Evolutionary conservation across 2,797 vertebrate genomes (phyloP).

Genomic region (Parauchenoglanis punctatus): DNA sequence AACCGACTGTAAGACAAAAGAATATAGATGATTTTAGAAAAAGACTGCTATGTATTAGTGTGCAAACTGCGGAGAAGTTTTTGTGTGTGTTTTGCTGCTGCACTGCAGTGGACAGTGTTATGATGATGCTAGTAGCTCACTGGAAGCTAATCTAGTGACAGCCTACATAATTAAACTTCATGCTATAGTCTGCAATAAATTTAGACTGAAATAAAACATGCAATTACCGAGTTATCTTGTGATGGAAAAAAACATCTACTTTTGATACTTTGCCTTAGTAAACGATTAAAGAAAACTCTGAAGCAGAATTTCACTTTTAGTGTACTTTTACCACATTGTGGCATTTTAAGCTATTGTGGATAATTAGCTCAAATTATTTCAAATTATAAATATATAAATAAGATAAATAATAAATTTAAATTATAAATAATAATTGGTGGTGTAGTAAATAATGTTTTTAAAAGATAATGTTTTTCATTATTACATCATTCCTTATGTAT

Average conservation of each 20-base stretch:
- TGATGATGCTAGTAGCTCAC: not conserved
- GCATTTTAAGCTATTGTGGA: not conserved
- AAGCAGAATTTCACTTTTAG: not conserved
- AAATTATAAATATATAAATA: not conserved
- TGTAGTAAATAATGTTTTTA: not conserved
- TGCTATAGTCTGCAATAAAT: not conserved
- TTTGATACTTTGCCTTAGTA: not conserved
- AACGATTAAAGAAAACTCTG: not conserved
- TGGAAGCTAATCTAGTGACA: not conserved
- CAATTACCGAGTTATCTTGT: not conserved
- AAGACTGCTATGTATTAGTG: not conserved
- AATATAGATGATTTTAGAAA: not conserved
- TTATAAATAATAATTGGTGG: too few species aligned
- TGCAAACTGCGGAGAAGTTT: constrained; percentile 22
- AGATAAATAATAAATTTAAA: too few species aligned
- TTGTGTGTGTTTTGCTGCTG: constrained; percentile 25
- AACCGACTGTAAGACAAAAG: not conserved
- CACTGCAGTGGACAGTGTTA: constrained; percentile 34
- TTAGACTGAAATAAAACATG: not conserved
- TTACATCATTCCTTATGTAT: not conserved
- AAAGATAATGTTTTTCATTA: not conserved
- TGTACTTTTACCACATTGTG: not conserved
- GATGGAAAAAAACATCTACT: not conserved
- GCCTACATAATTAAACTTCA: constrained; percentile 2
- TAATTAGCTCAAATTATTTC: not conserved